Evolutionary conservation across 1,140 invertebrate species (phyloP), one percentile per base, ranked within the genome.

Genomic region (Bombus confusus): DNA sequence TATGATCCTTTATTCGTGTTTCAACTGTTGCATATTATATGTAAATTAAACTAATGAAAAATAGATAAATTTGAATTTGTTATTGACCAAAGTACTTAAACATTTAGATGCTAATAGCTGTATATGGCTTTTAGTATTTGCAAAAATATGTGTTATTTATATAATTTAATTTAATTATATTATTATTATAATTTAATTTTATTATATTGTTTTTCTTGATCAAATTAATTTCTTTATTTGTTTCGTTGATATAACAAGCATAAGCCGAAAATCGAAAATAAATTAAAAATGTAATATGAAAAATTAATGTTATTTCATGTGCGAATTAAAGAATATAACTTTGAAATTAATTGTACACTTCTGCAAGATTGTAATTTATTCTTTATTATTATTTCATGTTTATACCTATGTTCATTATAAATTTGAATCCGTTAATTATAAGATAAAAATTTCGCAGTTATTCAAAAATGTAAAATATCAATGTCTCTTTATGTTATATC

Each of bases 201-300:
- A n/a, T n/a, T n/a, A n/a, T n/a, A n/a, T 59, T 39, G 59, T 76
- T 59, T 76, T n/a, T 52, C 74, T 59, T 39, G 4, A 18, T 76
- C 34, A n/a, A 28, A 3, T 76, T 76, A 59, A 59, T 76, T 76
- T n/a, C 13, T 59, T 59, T 39, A 25, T 69, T 69, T 28, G 28
- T 34, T 59, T 0, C n/a, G 12, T 43, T 41, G 4, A 18, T 52
- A 28, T 9, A 37, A 39, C 15, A 1, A n/a, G 9, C 13, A 37
- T 28, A 37, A 59, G 57, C 6, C 2, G 74, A 76, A 59, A 76
- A 37, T n/a, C 22, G 25, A 52, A 28, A 57, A 57, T 25, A 37
- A 25, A 39, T 69, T 15, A n/a, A 28, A 41, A 28, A 6, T 71
- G 3, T 28, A 4, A 71, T 28, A 15, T 71, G 10, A 13, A 71